Conservation (phyloP, 2,888 invertebrate species). For the Drosophila paramelanica region DNA sequence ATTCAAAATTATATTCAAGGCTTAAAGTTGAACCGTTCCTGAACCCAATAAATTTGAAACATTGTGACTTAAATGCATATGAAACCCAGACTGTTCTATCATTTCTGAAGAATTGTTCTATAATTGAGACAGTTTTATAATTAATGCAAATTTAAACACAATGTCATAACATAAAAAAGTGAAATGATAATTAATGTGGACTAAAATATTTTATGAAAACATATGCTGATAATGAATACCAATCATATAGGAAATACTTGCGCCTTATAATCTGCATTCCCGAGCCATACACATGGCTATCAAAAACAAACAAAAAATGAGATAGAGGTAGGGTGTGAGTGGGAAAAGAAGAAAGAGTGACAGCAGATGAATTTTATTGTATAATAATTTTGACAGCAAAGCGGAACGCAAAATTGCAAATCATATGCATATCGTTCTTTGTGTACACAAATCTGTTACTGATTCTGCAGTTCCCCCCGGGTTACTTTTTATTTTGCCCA, state of each 20-base stretch:
- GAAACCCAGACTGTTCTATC: too few relatives aligned
- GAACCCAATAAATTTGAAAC: not conserved
- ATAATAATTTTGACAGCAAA: conserved; percentile 60
- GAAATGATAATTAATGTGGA: not conserved
- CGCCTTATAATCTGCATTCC: conserved; percentile 3
- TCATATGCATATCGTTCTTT: conserved; percentile 54
- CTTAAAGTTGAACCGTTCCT: conserved; percentile 8
- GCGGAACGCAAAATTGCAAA: conserved; percentile 40
- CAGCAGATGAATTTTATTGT: conserved; percentile 49
- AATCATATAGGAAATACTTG: conserved; percentile 17
- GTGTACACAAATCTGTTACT: conserved; percentile 12
- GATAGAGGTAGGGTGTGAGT: not conserved
- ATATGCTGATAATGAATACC: not conserved
- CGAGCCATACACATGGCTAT: conserved; percentile 17
- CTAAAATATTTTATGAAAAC: not conserved
- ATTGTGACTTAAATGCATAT: not conserved
- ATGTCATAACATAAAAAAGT: not conserved
- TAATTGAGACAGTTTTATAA: too few relatives aligned
- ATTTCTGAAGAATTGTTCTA: too few relatives aligned
- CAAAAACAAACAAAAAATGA: not conserved
- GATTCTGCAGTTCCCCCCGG: conserved; percentile 30
- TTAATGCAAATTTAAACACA: not conserved
- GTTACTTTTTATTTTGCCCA: conserved; percentile 8
- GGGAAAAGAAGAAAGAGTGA: not conserved
- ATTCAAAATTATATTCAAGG: not conserved